Base-by-base conservation (phyloP, 2,888 invertebrate species). In the Callyntrura sp. region DNA sequence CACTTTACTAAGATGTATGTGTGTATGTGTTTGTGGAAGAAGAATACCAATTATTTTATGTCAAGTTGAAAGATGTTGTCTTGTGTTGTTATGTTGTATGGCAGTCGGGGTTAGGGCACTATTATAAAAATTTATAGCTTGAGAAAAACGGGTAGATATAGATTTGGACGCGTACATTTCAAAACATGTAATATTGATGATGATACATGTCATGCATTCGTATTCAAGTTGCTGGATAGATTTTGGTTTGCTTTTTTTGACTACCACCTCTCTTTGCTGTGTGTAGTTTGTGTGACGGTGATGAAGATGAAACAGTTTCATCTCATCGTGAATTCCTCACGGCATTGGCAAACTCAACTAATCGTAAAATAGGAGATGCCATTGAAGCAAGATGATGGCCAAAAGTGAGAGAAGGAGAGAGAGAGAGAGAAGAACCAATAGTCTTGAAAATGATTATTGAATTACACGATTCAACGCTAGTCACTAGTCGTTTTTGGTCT, bases 21-120 rank as follows among this genome's bases (percentile, higher is more conserved):
- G 51, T 76, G 76, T n/a, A 35, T 68, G 68, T 14, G 25, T 28
- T 48, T 76, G 48, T 45, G 48, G 48, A 76, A 76, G 83, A 23
- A 86, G 85, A 85, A 85, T 85, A 76, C 25, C 76, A 85, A 85
- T 85, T 85, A 85, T 85, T 78, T 79, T 57, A 57, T 79, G 79
- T 79, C 79, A 79, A 79, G 79, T 79, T 43, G 0, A 28, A 79
- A 79, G 57, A 79, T 57, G 57, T 48, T 57, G n/a, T 60, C 25
- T 78, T 25, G 14, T n/a, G n/a, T n/a, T n/a, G n/a, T n/a, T n/a
- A n/a, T 55, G 9, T n/a, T n/a, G 12, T 76, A 51, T 76, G 25
- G 76, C 14, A 28, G 57, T 28, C 55, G 17, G 35, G 55, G n/a
- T 55, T 55, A 79, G 79, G 28, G 57, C 20, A 51, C 11, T 5